A percentile compares a stretch with the other conserved stretches of the same genome.
Evolutionary conservation across 2,888 invertebrate genomes (phyloP).

Genomic region (Metellina segmentata): DNA sequence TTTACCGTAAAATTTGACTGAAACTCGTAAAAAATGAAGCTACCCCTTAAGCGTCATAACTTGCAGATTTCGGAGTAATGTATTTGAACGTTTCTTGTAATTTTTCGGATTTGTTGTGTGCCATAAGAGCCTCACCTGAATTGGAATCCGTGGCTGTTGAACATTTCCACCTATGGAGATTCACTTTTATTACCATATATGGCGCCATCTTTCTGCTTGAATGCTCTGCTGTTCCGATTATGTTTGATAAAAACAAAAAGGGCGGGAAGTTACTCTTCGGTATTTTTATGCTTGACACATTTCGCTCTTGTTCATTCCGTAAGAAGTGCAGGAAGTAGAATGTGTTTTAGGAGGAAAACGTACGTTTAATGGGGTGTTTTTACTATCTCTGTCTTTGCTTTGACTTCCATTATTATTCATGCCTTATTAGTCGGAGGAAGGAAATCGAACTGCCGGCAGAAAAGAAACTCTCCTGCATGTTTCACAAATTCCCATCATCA

Average conservation of each 20-base stretch:
- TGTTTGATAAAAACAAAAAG: conserved; percentile 56
- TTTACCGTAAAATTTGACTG: too few relatives aligned
- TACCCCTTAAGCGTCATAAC: neutral
- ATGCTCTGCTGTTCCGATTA: conserved; percentile 56
- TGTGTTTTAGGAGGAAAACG: neutral
- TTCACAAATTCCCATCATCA: neutral
- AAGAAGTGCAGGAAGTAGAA: conserved; percentile 12
- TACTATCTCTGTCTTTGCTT: neutral
- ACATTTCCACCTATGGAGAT: conserved; percentile 2
- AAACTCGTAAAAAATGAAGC: neutral
- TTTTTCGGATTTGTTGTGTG: neutral
- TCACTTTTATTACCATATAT: conserved; percentile 62
- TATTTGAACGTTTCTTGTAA: neutral
- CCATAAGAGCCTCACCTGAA: neutral
- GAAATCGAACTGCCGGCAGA: neutral
- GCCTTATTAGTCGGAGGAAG: neutral
- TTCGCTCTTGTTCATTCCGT: conserved; percentile 21
- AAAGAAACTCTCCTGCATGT: neutral
- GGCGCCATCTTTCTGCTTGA: conserved; percentile 55
- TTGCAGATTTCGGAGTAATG: neutral
- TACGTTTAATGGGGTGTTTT: neutral
- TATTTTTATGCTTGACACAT: conserved; percentile 66
- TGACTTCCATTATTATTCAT: neutral
- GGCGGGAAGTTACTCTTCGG: conserved; percentile 47
- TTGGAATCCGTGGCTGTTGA: neutral